phyloP scores from a whole-genome alignment of 2,888 invertebrate genomes.

The Lepidocyrtoides sp. region DNA sequence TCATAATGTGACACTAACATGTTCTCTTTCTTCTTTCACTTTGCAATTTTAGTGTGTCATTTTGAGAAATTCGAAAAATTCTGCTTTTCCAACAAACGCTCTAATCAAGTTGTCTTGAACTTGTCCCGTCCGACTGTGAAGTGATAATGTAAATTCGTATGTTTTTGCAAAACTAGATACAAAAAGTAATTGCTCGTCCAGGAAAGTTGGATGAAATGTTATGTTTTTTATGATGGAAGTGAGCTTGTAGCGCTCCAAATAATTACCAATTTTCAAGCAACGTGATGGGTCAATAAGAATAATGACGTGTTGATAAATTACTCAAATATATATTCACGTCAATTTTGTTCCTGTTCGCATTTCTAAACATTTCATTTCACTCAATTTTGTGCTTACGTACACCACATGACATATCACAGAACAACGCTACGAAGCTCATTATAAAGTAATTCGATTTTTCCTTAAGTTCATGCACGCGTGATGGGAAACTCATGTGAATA shows the following conservation, averaged over 20 bases:
- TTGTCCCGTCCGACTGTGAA: too few species aligned
- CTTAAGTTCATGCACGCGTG: background rate
- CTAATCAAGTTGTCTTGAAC: too few species aligned
- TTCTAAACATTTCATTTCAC: background rate
- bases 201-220: too few species aligned
- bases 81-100: too few species aligned
- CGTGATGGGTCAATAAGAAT: background rate
- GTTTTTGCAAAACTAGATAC: too few species aligned
- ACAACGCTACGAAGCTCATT: background rate
- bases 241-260: background rate
- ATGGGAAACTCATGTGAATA: background rate
- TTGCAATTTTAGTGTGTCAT: too few species aligned
- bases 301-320: slow-evolving; percentile 35
- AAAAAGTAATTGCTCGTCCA: too few species aligned
- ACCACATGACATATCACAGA: background rate
- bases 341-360: background rate
- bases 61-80: too few species aligned
- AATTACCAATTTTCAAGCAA: background rate
- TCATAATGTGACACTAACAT: too few species aligned
- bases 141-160: too few species aligned
- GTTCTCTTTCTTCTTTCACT: too few species aligned
- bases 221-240: too few species aligned
- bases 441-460: slow-evolving; percentile 5
- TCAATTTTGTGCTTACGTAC: background rate
- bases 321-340: slow-evolving; percentile 22